Conservation (phyloP, 37 sponge, comb jelly and placozoan genomes). For the Aplysina aerophoba region DNA sequence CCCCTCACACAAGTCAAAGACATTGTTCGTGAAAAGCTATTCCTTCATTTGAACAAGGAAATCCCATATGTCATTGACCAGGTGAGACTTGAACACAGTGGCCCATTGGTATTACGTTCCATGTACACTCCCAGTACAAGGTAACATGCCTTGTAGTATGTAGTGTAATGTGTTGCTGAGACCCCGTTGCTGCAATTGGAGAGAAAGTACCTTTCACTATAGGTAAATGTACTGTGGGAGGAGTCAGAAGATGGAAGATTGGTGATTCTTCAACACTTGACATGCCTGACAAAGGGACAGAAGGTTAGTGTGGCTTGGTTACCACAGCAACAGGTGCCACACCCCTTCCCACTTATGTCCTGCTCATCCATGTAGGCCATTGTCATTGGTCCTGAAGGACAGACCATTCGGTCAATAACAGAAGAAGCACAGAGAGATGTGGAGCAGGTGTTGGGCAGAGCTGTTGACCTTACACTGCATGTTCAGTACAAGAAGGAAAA, state of each 20-base stretch:
- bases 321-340: not conserved
- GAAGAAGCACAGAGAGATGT: conserved; percentile 69
- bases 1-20: conserved; percentile 58
- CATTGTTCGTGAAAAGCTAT: conserved; percentile 76
- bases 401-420: conserved; percentile 57
- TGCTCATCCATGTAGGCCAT: conserved; percentile 59
- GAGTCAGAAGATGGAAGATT: conserved; percentile 37
- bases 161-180: too few relatives aligned
- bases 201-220: not conserved
- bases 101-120: too few relatives aligned
- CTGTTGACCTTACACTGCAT: conserved; percentile 57
- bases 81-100: conserved; percentile 54
- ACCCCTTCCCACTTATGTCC: not conserved
- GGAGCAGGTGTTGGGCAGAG: conserved; percentile 38
- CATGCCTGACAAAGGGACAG: conserved; percentile 51
- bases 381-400: conserved; percentile 68
- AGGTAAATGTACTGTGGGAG: conserved; percentile 72
- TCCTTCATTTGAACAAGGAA: conserved; percentile 62
- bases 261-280: conserved; percentile 60
- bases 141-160: too few relatives aligned
- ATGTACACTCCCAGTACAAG: too few relatives aligned
- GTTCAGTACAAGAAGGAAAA: conserved; percentile 45
- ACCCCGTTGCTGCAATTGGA: too few relatives aligned
- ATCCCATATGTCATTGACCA: conserved; percentile 76
- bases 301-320: conserved; percentile 30